Conservation (phyloP, 2,888 invertebrate species). For the Bombylius discolor region DNA sequence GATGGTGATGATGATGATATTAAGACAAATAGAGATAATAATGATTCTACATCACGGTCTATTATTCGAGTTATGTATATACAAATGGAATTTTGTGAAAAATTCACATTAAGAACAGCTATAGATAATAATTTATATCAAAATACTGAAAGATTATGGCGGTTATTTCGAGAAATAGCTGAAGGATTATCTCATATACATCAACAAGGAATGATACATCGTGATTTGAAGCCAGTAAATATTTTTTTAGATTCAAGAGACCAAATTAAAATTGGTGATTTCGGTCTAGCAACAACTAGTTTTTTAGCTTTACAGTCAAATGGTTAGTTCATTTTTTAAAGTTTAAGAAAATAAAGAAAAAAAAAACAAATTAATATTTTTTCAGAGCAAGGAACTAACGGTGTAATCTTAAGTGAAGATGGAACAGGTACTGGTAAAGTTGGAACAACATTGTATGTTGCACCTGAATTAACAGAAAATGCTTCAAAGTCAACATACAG, state of each 20-base stretch:
- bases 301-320: slow-evolving; percentile 38
- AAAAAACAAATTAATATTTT: neutral
- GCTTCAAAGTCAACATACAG: slow-evolving; percentile 63
- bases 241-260: slow-evolving; percentile 91
- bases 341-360: neutral
- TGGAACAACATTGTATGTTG: slow-evolving; percentile 90
- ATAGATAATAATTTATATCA: slow-evolving; percentile 70
- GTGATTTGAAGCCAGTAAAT: slow-evolving; percentile 7
- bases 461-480: slow-evolving; percentile 72
- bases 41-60: slow-evolving; percentile 25
- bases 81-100: slow-evolving; percentile 99
- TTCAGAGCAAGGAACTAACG: neutral
- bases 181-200: slow-evolving; percentile 73
- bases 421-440: slow-evolving; percentile 60
- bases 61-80: slow-evolving; percentile 57
- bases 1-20: slow-evolving; percentile 19
- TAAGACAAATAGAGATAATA: slow-evolving; percentile 16
- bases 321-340: slow-evolving; percentile 12
- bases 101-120: slow-evolving; percentile 76
- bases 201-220: slow-evolving; percentile 8
- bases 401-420: slow-evolving; percentile 19
- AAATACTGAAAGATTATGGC: slow-evolving; percentile 73
- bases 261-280: slow-evolving; percentile 94
- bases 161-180: slow-evolving; percentile 86
- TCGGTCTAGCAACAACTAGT: slow-evolving; percentile 84